Base-by-base conservation (phyloP, 2,113 vertebrate genomes). In the Puma concolor region DNA sequence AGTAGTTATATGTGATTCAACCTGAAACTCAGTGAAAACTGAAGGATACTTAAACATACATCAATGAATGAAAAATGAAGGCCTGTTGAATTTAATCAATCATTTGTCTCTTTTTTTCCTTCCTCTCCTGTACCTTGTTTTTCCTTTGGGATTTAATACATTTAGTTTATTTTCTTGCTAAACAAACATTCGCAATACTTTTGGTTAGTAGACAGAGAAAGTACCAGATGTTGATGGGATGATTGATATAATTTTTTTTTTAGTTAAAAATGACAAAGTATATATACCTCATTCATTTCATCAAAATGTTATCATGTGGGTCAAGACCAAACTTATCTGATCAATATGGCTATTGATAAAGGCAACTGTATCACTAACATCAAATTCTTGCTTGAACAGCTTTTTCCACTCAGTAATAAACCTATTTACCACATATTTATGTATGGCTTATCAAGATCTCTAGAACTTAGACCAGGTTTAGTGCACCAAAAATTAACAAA, bases 1-100 rank as follows among this genome's bases (percentile, higher is more conserved):
- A 97, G 97, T 93, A 98, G 98, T 98, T 98, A 98, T 96, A 95
- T 95, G 94, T 95, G 98, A 98, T 98, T 97, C 23, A 64, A 98
- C 98, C 98, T 97, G 97, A 98, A 99, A 99, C 98, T 98, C 81
- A 98, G 98, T 98, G 99, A 99, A 72, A 98, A 84, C 90, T 97
- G 98, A 97, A 98, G 98, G 84, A 98, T 98, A 97, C 97, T 98
- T 98, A 96, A 98, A 97, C 94, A 98, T 74, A 97, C 63, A 97
- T 98, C 97, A 98, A 97, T 97, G 97, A 95, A 98, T 98, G 93
- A 98, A 98, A 98, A 98, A 98, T 98, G 98, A 98, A 98, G 95
- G 96, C n/a, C 57, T 87, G 92, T 91, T 98, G 97, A 96, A 98
- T 98, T 98, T 91, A 98, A 98, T 98, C 98, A 97, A 97, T 98